Evolutionary conservation across 2,888 invertebrate genomes (phyloP).

Genomic region (Cheilosia variabilis): DNA sequence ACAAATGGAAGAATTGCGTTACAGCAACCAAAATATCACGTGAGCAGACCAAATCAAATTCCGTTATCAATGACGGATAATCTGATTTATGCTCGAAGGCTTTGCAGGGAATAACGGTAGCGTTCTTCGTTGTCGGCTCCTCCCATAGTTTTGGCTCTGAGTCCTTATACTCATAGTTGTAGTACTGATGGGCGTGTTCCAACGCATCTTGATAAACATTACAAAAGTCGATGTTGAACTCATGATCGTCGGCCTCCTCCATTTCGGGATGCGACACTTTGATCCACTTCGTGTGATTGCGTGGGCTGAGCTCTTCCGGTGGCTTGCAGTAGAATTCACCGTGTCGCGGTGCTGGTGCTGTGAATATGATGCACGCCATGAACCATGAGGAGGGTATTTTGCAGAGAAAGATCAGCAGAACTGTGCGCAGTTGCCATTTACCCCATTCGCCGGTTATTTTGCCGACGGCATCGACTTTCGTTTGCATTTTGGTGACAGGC

Average conservation of each 20-base stretch:
- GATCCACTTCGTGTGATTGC: slow-evolving; percentile 83
- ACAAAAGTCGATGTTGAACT: slow-evolving; percentile 83
- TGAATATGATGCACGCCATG: slow-evolving; percentile 85
- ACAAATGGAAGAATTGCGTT: slow-evolving; percentile 84
- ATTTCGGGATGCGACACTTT: slow-evolving; percentile 83
- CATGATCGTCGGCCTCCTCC: slow-evolving; percentile 82
- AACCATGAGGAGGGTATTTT: slow-evolving; percentile 85
- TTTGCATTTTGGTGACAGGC: slow-evolving; percentile 80
- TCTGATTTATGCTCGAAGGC: slow-evolving; percentile 82
- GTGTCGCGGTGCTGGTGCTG: slow-evolving; percentile 83
- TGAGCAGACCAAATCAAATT: slow-evolving; percentile 84
- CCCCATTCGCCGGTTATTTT: slow-evolving; percentile 84
- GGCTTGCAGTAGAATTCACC: slow-evolving; percentile 84
- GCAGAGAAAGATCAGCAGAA: slow-evolving; percentile 83
- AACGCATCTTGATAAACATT: slow-evolving; percentile 83
- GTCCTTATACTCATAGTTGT: slow-evolving; percentile 80
- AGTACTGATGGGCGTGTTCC: slow-evolving; percentile 82
- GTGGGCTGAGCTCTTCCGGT: slow-evolving; percentile 79
- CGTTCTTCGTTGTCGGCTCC: slow-evolving; percentile 80
- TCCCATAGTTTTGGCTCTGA: slow-evolving; percentile 81
- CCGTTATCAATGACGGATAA: slow-evolving; percentile 83
- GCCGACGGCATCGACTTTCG: slow-evolving; percentile 83
- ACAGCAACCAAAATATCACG: slow-evolving; percentile 84
- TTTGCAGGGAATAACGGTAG: slow-evolving; percentile 82
- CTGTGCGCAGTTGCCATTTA: slow-evolving; percentile 84